phyloP scores from a whole-genome alignment of 2,888 invertebrate species.

The Ectobius pallidus region DNA sequence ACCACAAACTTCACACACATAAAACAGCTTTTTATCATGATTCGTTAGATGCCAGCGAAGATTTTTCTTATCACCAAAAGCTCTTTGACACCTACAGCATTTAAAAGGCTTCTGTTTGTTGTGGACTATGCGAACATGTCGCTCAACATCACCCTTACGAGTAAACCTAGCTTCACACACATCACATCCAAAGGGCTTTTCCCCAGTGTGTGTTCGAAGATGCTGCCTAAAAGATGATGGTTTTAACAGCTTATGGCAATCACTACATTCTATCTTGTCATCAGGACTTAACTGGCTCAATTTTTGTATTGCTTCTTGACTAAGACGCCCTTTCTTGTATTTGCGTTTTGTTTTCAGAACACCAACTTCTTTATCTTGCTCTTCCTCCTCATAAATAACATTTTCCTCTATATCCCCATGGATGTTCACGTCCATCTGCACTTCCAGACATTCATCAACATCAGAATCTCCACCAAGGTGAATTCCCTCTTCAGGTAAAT shows the following conservation, averaged over 20 bases:
- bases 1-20: slow-evolving; percentile 47
- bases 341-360: slow-evolving; percentile 32
- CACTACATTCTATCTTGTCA: slow-evolving; percentile 43
- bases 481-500: slow-evolving; percentile 39
- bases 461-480: slow-evolving; percentile 29
- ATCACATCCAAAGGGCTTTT: slow-evolving; percentile 47
- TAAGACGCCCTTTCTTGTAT: slow-evolving; percentile 35
- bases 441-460: slow-evolving; percentile 31
- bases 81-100: slow-evolving; percentile 45
- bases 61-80: slow-evolving; percentile 46
- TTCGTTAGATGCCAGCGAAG: slow-evolving; percentile 47
- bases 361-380: slow-evolving; percentile 22
- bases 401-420: slow-evolving; percentile 21
- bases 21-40: slow-evolving; percentile 47
- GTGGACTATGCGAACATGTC: slow-evolving; percentile 48
- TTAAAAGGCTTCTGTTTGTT: slow-evolving; percentile 47
- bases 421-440: slow-evolving; percentile 22
- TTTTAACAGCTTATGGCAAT: slow-evolving; percentile 43
- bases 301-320: slow-evolving; percentile 31
- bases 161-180: slow-evolving; percentile 48
- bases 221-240: slow-evolving; percentile 45
- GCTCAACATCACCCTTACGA: slow-evolving; percentile 48
- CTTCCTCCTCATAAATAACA: slow-evolving; percentile 11
- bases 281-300: slow-evolving; percentile 38
- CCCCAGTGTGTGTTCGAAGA: slow-evolving; percentile 47